Percentiles rank a stretch among this genome's conserved stretches.
These are phyloP conservation scores for Heliconius ethilla DNA, from an alignment of 2,888 invertebrate species.

Conservation along the genomic window DNA sequence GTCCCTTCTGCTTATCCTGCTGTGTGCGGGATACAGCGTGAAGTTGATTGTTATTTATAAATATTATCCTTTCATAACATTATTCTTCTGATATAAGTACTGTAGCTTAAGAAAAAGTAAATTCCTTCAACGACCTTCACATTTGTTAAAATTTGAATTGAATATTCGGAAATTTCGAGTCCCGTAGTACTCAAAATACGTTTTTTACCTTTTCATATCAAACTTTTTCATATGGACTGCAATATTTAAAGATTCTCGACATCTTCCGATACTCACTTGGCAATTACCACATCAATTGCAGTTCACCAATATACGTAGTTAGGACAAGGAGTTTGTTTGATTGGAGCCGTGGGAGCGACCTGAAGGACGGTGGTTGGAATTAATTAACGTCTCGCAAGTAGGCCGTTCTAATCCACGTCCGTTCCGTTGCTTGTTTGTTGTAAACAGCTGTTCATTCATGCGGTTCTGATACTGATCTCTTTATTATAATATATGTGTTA, in stretches of 20 bases:
- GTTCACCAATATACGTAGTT: constrained; percentile 27
- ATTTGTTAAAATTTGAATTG: no score
- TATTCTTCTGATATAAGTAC: no score
- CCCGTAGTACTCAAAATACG: no score
- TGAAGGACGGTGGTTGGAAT: constrained; percentile 50
- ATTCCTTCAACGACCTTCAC: no score
- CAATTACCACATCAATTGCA: constrained; percentile 34
- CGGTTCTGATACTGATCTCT: constrained; percentile 39
- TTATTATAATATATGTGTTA: constrained; percentile 31
- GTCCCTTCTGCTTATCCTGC: no score
- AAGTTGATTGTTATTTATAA: no score
- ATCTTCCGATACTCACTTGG: background rate
- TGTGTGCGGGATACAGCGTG: no score
- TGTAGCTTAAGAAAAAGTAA: no score
- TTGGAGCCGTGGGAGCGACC: constrained; percentile 45
- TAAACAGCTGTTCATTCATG: constrained; percentile 44
- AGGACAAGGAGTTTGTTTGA: constrained; percentile 39
- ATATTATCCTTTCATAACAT: no score
- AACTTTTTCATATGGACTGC: no score
- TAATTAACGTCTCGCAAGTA: constrained; percentile 49
- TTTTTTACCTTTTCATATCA: no score
- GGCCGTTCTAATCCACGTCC: constrained; percentile 47
- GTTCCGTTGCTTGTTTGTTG: constrained; percentile 46
- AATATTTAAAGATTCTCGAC: background rate
- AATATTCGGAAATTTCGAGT: no score